These are phyloP conservation scores for Hemicentrotus pulcherrimus DNA, from an alignment of 35 echinoderm and acorn worm genomes.

Conservation along the genomic window DNA sequence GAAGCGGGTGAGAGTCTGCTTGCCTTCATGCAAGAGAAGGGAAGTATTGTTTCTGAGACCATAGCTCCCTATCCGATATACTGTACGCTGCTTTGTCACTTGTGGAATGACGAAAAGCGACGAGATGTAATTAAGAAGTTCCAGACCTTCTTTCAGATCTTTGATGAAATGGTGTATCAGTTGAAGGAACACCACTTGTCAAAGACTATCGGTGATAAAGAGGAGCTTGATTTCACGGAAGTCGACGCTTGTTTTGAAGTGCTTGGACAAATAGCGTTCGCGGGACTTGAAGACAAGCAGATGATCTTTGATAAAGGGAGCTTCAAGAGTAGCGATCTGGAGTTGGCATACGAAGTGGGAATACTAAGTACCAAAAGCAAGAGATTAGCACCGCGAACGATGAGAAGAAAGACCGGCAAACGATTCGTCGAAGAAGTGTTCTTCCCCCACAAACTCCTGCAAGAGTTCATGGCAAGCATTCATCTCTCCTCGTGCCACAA, in stretches of 20 bases:
- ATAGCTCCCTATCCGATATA: slow-evolving; percentile 27
- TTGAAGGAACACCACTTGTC: not conserved
- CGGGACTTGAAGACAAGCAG: not conserved
- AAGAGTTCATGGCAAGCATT: slow-evolving; percentile 29
- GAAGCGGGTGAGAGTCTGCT: not conserved
- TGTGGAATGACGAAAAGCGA: slow-evolving; percentile 14
- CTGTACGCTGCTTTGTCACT: slow-evolving; percentile 2
- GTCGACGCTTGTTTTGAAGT: not conserved
- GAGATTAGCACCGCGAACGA: not conserved
- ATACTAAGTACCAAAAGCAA: not conserved
- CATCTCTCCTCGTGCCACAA: not conserved
- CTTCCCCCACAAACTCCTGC: slow-evolving; percentile 23
- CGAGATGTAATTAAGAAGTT: not conserved
- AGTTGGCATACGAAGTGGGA: not conserved
- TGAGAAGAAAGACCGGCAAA: not conserved
- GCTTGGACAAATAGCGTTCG: not conserved
- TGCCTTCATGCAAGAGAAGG: not conserved
- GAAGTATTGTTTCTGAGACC: not conserved
- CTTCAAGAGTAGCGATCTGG: not conserved
- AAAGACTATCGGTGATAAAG: not conserved
- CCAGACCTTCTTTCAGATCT: slow-evolving; percentile 17
- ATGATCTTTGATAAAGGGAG: slow-evolving; percentile 11
- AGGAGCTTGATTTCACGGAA: not conserved
- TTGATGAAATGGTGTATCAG: not conserved
- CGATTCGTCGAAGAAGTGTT: not conserved